Percentiles rank a stretch among this genome's conserved stretches.
These are phyloP conservation scores for Pseudomyrmex sp. DNA, from an alignment of 1,140 invertebrate species.

Conservation along the genomic window DNA sequence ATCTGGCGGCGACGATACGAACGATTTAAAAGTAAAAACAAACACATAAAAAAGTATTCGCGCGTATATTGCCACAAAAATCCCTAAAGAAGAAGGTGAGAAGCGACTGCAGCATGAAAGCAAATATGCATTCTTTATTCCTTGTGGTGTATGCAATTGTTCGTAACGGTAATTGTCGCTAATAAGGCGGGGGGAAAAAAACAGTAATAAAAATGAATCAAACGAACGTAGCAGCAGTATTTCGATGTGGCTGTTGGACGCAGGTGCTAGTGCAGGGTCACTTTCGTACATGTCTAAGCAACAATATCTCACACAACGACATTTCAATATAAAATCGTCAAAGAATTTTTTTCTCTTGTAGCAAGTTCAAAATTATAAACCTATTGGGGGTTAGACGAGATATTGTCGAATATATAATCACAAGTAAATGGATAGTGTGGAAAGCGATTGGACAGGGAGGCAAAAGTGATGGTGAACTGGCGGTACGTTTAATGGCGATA, in stretches of 20 bases:
- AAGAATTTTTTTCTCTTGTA: not conserved
- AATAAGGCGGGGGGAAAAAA: slow-evolving; percentile 19
- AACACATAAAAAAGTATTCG: slow-evolving; percentile 31
- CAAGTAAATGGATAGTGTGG: slow-evolving; percentile 5
- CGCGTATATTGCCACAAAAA: not conserved
- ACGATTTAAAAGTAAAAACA: slow-evolving; percentile 38
- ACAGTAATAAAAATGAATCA: slow-evolving; percentile 45
- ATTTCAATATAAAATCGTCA: not conserved
- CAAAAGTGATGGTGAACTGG: slow-evolving; percentile 38
- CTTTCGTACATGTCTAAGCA: slow-evolving; percentile 35
- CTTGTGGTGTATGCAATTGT: slow-evolving; percentile 25
- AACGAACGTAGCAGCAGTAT: slow-evolving; percentile 11
- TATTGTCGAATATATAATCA: slow-evolving; percentile 28
- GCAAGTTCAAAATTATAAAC: not conserved
- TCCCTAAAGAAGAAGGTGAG: slow-evolving; percentile 54
- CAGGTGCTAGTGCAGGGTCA: slow-evolving; percentile 47
- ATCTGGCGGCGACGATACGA: slow-evolving; percentile 22
- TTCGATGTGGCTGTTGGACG: slow-evolving; percentile 29
- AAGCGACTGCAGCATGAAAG: slow-evolving; percentile 40
- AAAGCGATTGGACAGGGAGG: not conserved
- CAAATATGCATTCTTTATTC: slow-evolving; percentile 39
- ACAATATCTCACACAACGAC: slow-evolving; percentile 46
- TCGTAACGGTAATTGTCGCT: slow-evolving; percentile 9
- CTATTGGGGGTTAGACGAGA: not conserved
- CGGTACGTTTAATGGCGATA: slow-evolving; percentile 53